Evolutionary conservation across 2,113 vertebrate species (phyloP).

Genomic region (Paraplagusia blochii): DNA sequence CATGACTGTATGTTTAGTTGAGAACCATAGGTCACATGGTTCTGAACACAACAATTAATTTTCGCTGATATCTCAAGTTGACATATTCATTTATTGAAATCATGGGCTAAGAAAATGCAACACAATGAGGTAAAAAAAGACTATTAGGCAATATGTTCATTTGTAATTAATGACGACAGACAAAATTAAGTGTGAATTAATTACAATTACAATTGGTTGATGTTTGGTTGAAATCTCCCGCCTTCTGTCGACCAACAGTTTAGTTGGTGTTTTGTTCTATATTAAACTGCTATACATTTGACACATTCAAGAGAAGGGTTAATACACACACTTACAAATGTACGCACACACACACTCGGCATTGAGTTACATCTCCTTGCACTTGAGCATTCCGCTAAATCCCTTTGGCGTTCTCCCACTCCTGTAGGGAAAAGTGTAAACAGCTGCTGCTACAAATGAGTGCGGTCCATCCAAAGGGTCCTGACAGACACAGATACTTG

Average conservation of each 20-base stretch:
- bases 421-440: constrained; percentile 9
- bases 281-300: background rate
- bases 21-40: too few relatives aligned
- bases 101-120: too few relatives aligned
- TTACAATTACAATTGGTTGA: too few relatives aligned
- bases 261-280: background rate
- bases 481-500: constrained; percentile 16
- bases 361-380: constrained; percentile 13
- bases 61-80: too few relatives aligned
- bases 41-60: too few relatives aligned
- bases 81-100: too few relatives aligned
- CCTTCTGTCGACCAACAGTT: too few relatives aligned
- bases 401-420: constrained; percentile 10
- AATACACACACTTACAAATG: background rate
- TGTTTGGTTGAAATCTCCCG: too few relatives aligned
- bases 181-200: background rate
- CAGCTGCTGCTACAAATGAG: constrained; percentile 45
- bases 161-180: background rate
- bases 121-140: too few relatives aligned
- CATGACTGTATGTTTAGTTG: too few relatives aligned
- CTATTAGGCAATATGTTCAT: too few relatives aligned
- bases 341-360: background rate
- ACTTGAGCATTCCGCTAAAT: constrained; percentile 18
- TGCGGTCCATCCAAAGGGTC: background rate
- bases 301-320: background rate